Base-by-base conservation (phyloP, 2,888 invertebrate genomes). In the Catotricha subobsoleta region DNA sequence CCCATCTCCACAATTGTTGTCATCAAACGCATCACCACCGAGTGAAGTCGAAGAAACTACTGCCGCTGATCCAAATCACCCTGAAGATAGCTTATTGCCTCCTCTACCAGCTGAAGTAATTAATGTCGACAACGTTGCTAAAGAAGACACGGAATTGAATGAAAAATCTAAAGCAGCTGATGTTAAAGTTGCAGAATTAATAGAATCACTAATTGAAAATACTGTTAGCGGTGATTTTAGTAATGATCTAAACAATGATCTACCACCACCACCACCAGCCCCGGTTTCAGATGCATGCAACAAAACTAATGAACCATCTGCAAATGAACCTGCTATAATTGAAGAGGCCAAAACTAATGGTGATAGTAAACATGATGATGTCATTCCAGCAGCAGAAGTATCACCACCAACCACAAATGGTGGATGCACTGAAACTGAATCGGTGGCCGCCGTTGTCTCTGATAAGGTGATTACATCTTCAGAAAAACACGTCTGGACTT, bases 1-100 rank as follows among this genome's bases (percentile, higher is more conserved):
- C 38, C 40, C 43, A 33, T 43, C 43, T 37, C 43, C 43, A 19
- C 40, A 40, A 19, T 38, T 23, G 13, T 39, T 28, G 28, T 43
- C 43, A 21, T 30, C 30, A 12, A 30, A 40, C 21, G 33, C 25
- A 7, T 20, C 40, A 23, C 36, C 36, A 25, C 36, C 36, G 15
- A 36, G 23, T 36, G 36, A 23, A 36, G 15, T 33, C 19, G 34
- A 34, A 5, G 34, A 34, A 12, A 34, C 13, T 34, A n/a, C 34
- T 21, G 21, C 34, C 2, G 34, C 21, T 34, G 34, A 34, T n/a
- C 34, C 21, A 33, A 10, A 3, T 16, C 9, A 16, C 16, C 13
- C 16, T 21, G 39, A 39, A 30, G 39, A 20, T 21, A 30, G n/a
- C 15, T 13, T 19, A 39, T 20, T 28, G 13, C 36, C 36, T 9